Base-by-base conservation (phyloP, 2,888 invertebrate species). In the Scaptomyza caliginosa region DNA sequence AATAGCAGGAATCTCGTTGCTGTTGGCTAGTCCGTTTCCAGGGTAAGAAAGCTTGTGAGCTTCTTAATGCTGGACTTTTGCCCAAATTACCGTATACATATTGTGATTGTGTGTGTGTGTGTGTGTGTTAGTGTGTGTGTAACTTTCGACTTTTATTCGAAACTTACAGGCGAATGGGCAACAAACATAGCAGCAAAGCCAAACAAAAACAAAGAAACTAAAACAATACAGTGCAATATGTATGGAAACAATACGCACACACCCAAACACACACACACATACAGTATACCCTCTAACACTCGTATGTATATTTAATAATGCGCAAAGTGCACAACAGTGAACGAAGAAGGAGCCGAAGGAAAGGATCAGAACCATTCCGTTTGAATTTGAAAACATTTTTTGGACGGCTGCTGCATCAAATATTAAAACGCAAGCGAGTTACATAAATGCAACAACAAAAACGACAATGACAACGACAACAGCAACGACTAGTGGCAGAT, bases 291-390 rank as follows among this genome's bases (percentile, higher is more conserved):
- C 32, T 32, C 6, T 19, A 19, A 7, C 17, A 58, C 5, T 58
- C 21, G 34, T 26, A 56, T 74, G 54, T 42, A 74, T 74, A 81
- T 74, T 81, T 71, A 69, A 84, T 74, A 65, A 40, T 40, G 55
- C 55, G 36, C 56, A 78, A 77, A 73, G 69, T 69, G 74, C 58
- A 54, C 21, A 21, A 16, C 17, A 40, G 17, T 8, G 11, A 8
- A 26, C 7, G 7, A 28, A 13, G 26, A 24, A 30, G 30, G 19
- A 24, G 30, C 0, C 7, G 42, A 30, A 34, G 13, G 19, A n/a
- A 17, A 8, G 0, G 10, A 30, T 4, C 23, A n/a, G 2, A 11
- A 26, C 7, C 17, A 13, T 13, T 32, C 4, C 2, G n/a, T 17
- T 5, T 16, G 23, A 17, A 42, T 52, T 16, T n/a, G 34, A 23